phyloP scores from a whole-genome alignment of 2,888 invertebrate species.

The Myathropa florea region DNA sequence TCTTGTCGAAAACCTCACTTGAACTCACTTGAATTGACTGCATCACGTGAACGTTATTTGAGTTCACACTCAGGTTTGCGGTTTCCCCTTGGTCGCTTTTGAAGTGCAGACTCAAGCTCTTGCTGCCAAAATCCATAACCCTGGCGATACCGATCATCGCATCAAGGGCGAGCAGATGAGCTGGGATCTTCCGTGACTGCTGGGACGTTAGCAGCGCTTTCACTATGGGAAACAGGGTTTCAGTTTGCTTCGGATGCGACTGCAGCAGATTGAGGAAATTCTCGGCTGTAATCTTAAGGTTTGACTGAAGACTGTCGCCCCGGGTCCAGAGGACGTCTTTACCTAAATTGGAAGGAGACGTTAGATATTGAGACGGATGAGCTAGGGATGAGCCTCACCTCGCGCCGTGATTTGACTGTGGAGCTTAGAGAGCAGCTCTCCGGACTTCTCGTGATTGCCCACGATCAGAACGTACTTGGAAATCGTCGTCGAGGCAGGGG shows the following conservation, averaged over 20 bases:
- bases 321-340: not conserved
- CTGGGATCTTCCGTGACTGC: not conserved
- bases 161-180: conserved; percentile 84
- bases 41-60: conserved; percentile 89
- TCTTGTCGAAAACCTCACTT: not conserved
- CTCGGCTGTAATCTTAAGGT: conserved; percentile 76
- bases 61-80: conserved; percentile 84
- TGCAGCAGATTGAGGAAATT: conserved; percentile 76
- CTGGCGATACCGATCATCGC: conserved; percentile 83
- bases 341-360: not conserved
- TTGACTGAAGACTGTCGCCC: conserved; percentile 10
- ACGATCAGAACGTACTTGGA: conserved; percentile 23
- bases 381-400: not conserved
- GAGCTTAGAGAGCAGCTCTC: not conserved
- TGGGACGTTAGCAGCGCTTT: conserved; percentile 86
- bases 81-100: conserved; percentile 76
- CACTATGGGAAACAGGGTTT: conserved; percentile 82
- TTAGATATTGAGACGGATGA: not conserved
- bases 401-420: not conserved
- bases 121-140: conserved; percentile 83
- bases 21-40: conserved; percentile 80
- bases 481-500: not conserved
- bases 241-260: conserved; percentile 73
- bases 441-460: conserved; percentile 39
- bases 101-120: conserved; percentile 59